These are phyloP conservation scores for Vanessa atalanta DNA, from an alignment of 1,140 invertebrate genomes.

Conservation along the genomic window DNA sequence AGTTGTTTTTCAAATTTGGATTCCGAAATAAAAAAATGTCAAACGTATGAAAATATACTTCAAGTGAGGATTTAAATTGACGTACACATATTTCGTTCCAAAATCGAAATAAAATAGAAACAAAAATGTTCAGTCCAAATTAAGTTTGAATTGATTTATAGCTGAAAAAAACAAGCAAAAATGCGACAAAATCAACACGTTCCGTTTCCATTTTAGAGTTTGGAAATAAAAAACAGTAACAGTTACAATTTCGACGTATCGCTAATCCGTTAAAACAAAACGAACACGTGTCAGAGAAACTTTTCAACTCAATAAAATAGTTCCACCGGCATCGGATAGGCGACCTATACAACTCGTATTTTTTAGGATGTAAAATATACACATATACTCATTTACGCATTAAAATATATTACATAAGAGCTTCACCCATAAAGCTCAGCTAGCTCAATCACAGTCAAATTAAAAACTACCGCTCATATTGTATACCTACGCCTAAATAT, in stretches of 20 bases:
- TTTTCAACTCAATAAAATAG: slow-evolving; percentile 12
- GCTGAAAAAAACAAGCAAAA: slow-evolving; percentile 18
- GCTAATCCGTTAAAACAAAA: slow-evolving; percentile 23
- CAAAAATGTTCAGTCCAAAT: not conserved
- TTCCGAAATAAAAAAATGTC: too few relatives aligned
- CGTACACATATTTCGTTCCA: not conserved
- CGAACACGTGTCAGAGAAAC: slow-evolving; percentile 13
- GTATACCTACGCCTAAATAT: too few relatives aligned
- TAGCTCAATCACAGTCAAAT: too few relatives aligned
- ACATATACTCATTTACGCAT: too few relatives aligned
- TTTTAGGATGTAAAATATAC: too few relatives aligned
- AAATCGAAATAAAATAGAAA: not conserved
- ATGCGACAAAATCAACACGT: slow-evolving; percentile 21
- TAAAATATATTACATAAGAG: too few relatives aligned
- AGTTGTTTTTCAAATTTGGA: too few relatives aligned
- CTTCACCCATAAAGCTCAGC: too few relatives aligned
- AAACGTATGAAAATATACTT: not conserved
- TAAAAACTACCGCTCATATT: too few relatives aligned
- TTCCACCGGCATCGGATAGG: not conserved
- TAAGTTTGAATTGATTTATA: slow-evolving; percentile 23
- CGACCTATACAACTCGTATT: too few relatives aligned
- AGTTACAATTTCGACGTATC: slow-evolving; percentile 19
- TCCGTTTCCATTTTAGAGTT: slow-evolving; percentile 24
- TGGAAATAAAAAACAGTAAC: slow-evolving; percentile 16
- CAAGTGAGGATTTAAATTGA: not conserved